Percentiles rank a stretch among this genome's conserved stretches.
phyloP scores from a whole-genome alignment of 2,797 vertebrate genomes.

The Phataginus tetradactyla region DNA sequence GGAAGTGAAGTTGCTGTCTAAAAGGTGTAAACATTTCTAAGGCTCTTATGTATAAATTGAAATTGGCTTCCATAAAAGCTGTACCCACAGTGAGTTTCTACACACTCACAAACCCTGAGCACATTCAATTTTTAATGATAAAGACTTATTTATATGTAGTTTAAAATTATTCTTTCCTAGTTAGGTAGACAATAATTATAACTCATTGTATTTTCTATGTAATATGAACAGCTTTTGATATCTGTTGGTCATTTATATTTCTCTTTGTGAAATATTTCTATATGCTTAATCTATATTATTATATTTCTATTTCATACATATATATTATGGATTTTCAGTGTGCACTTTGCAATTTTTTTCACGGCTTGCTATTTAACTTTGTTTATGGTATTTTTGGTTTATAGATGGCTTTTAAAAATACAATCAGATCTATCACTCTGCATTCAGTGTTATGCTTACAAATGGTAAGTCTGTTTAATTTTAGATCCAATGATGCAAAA shows the following conservation, averaged over 20 bases:
- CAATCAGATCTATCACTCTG: conserved; percentile 28
- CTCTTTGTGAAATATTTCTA: background rate
- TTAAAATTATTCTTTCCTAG: background rate
- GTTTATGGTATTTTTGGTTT: conserved; percentile 26
- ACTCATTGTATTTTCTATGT: background rate
- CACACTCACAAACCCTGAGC: background rate
- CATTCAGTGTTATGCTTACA: background rate
- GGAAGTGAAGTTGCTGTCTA: background rate
- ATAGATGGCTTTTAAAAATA: conserved; percentile 27
- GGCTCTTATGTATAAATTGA: background rate
- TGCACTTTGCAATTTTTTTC: background rate
- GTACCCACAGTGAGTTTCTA: background rate
- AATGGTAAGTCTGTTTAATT: conserved; percentile 53
- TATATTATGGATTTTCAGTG: background rate
- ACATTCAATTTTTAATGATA: background rate
- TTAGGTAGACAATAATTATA: background rate
- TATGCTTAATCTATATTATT: background rate
- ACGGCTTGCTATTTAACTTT: background rate
- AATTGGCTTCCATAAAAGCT: background rate
- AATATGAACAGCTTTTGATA: background rate
- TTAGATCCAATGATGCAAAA: conserved; percentile 39
- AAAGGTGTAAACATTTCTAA: too few relatives aligned
- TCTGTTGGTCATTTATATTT: background rate
- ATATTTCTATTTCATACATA: background rate
- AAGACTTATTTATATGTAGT: background rate